Base-by-base conservation (phyloP, 2,113 vertebrate genomes). In the Corynorhinus townsendii region DNA sequence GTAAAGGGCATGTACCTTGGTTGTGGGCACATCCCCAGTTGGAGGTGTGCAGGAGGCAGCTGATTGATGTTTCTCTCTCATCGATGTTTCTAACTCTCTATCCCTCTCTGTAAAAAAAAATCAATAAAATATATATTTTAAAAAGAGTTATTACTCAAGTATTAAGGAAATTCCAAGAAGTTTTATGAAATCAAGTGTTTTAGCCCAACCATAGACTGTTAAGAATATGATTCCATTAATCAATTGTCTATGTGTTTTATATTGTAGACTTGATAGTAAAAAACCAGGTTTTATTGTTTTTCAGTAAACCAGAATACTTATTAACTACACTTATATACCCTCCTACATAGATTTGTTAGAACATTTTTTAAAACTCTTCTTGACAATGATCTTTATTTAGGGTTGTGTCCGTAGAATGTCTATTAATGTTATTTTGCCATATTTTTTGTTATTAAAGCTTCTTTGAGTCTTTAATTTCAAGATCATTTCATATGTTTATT, bases 381-480 rank as follows among this genome's bases (percentile, higher is more conserved):
- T 75, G n/a, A 35, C 38, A 68, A 14, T 96, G 86, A 75, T 91
- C 91, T 80, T 91, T 83, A 2, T 94, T 96, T 91, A 75, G 69
- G 12, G 40, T n/a, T 75, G 59, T 43, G 6, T 30, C n/a, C 75
- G 89, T 90, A 86, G 54, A 88, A 88, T 62, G 92, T 95, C 86
- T 89, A 80, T 93, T 82, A 89, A 86, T 5, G 12, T 72, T 86
- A 89, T 95, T 85, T 86, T 95, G 62, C 24, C 49, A 86, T 24
- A 3, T 66, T 49, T 82, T 82, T 71, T 85, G 33, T 84, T 83
- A 49, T 43, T 83, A 94, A 95, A 89, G 35, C 11, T 95, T 93
- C 35, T 79, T 75, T 87, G n/a, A 92, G 15, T 89, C 73, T 93
- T 90, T 95, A 79, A 96, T 76, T 92, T 94, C 56, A 86, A 92